Percentiles rank a stretch among this genome's conserved stretches.
Evolutionary conservation across 2,113 vertebrate genomes (phyloP).

Genomic region (Microtus montanus): DNA sequence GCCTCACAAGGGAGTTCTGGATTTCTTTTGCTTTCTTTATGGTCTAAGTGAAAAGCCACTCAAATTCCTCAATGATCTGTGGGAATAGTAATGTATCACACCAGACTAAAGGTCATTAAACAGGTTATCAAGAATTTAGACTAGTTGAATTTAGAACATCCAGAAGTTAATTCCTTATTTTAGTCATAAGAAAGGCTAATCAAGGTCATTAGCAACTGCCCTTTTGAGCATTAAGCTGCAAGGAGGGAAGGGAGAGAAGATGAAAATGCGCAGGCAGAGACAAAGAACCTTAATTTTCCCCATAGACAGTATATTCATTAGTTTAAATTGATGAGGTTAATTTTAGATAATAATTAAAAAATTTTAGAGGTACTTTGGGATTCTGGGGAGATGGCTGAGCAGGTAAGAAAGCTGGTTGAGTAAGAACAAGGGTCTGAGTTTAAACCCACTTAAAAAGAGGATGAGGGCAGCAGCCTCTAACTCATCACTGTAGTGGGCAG

Average conservation of each 20-base stretch:
- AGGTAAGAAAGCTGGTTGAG: not conserved
- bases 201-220: not conserved
- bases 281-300: not conserved
- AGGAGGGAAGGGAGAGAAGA: not conserved
- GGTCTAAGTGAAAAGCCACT: not conserved
- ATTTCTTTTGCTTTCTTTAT: not conserved
- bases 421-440: not conserved
- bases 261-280: not conserved
- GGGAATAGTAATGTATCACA: not conserved
- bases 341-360: conserved; percentile 1
- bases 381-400: not conserved
- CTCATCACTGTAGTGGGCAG: not conserved
- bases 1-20: not conserved
- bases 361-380: conserved; percentile 2
- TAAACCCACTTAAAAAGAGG: not conserved
- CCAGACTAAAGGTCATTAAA: conserved; percentile 14
- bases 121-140: conserved; percentile 30
- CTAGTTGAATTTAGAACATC: conserved; percentile 23
- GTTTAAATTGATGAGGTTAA: not conserved
- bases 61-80: not conserved
- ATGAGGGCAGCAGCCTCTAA: not conserved
- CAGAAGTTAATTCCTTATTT: conserved; percentile 33
- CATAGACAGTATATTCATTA: not conserved
- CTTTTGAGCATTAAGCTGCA: conserved; percentile 11
- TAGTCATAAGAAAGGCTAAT: not conserved